phyloP scores from a whole-genome alignment of 2,888 invertebrate genomes.

The Drosophila testacea region DNA sequence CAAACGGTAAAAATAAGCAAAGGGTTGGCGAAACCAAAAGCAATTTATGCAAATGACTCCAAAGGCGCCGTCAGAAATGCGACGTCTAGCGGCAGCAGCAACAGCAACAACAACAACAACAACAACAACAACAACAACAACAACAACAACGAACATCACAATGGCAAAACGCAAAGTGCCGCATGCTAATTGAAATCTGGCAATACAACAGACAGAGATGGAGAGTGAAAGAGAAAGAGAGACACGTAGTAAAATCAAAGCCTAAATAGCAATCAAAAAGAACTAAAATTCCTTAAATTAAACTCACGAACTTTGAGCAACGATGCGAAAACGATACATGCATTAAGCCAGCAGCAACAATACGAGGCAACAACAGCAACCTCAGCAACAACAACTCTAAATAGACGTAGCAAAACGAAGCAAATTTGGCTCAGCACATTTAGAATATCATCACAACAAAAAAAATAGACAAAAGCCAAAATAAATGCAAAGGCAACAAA shows the following conservation, averaged over 20 bases:
- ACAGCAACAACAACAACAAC: conserved; percentile 6
- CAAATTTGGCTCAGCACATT: conserved; percentile 81
- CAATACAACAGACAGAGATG: background rate
- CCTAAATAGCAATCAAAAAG: conserved; percentile 77
- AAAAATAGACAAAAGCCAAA: conserved; percentile 31
- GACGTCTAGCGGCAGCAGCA: conserved; percentile 32
- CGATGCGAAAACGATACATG: conserved; percentile 81
- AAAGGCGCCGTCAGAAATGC: conserved; percentile 77
- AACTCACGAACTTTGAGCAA: conserved; percentile 82
- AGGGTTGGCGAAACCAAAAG: conserved; percentile 73
- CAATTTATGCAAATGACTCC: conserved; percentile 79
- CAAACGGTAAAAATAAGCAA: conserved; percentile 16
- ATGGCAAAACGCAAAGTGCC: conserved; percentile 72
- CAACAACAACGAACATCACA: conserved; percentile 19
- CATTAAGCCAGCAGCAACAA: conserved; percentile 69
- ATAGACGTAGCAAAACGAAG: conserved; percentile 74
- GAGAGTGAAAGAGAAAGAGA: conserved; percentile 14
- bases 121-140: conserved; percentile 33
- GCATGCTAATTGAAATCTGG: conserved; percentile 78
- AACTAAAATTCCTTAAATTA: conserved; percentile 80
- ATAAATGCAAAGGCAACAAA: conserved; percentile 42
- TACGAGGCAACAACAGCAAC: conserved; percentile 30
- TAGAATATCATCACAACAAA: conserved; percentile 82
- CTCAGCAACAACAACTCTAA: conserved; percentile 39
- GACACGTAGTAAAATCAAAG: conserved; percentile 67